Evolutionary conservation across 2,113 vertebrate genomes (phyloP).

Genomic region (Murina feae): DNA sequence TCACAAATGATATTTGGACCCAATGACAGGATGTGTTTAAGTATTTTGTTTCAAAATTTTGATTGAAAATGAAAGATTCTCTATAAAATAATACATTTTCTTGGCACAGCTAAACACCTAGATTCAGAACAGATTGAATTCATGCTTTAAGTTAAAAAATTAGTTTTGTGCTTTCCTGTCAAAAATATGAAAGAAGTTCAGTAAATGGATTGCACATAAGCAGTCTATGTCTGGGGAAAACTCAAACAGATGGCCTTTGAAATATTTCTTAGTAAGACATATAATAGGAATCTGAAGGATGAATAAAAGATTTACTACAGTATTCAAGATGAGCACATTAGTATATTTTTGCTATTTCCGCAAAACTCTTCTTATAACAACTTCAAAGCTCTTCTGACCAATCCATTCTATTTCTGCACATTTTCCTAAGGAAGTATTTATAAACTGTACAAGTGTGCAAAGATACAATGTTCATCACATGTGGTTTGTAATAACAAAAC

Average conservation of each 20-base stretch:
- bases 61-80: conserved; percentile 66
- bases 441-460: neutral
- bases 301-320: neutral
- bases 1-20: conserved; percentile 45
- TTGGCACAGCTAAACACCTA: conserved; percentile 61
- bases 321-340: neutral
- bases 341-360: neutral
- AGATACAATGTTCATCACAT: neutral
- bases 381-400: neutral
- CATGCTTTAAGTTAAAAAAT: conserved; percentile 56
- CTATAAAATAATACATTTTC: conserved; percentile 57
- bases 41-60: conserved; percentile 66
- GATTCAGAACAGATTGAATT: conserved; percentile 68
- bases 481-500: neutral
- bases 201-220: conserved; percentile 62
- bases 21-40: conserved; percentile 26
- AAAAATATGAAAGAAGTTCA: conserved; percentile 65
- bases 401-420: neutral
- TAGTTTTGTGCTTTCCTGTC: conserved; percentile 68
- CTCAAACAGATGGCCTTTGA: conserved; percentile 63
- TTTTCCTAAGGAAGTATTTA: conserved; percentile 38
- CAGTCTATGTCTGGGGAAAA: conserved; percentile 46
- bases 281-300: neutral
- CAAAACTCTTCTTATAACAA: neutral
- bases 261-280: conserved; percentile 34